Percentiles rank a stretch among this genome's conserved stretches.
These are phyloP conservation scores for Acromyrmex echinatior DNA, from an alignment of 1,140 invertebrate genomes.

Conservation along the genomic window DNA sequence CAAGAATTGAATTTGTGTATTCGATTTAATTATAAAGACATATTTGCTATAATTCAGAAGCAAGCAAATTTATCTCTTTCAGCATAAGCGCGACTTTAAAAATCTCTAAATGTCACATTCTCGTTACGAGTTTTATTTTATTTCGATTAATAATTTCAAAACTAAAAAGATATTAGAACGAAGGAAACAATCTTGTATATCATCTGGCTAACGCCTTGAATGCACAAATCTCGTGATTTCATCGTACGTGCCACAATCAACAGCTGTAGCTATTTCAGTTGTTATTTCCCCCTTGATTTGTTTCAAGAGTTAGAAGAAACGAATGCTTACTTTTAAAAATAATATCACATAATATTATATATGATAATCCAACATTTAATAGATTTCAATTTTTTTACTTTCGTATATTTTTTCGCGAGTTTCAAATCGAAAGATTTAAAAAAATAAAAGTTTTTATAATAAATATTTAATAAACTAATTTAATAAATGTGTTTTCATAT, in stretches of 20 bases:
- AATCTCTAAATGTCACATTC: neutral
- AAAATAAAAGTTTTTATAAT: too few relatives aligned
- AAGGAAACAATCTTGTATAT: constrained; percentile 33
- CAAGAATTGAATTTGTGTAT: neutral
- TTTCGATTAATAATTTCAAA: constrained; percentile 57
- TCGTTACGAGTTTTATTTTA: constrained; percentile 52
- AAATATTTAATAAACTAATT: too few relatives aligned
- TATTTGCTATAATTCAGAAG: neutral
- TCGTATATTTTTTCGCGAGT: neutral
- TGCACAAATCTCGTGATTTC: constrained; percentile 65
- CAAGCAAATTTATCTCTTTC: neutral
- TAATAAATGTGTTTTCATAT: too few relatives aligned
- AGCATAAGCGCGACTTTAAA: neutral
- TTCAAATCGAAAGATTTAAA: neutral
- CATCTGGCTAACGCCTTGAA: constrained; percentile 40
- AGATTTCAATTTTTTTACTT: neutral
- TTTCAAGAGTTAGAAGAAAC: neutral
- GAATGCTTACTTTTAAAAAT: neutral
- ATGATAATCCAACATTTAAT: neutral
- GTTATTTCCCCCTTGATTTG: constrained; percentile 2
- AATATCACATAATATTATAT: neutral
- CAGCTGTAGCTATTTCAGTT: neutral
- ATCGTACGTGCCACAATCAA: constrained; percentile 44
- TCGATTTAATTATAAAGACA: neutral
- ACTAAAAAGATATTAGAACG: constrained; percentile 70